Base-by-base conservation (phyloP, 2,888 invertebrate species). In the Physocephala rufipes region DNA sequence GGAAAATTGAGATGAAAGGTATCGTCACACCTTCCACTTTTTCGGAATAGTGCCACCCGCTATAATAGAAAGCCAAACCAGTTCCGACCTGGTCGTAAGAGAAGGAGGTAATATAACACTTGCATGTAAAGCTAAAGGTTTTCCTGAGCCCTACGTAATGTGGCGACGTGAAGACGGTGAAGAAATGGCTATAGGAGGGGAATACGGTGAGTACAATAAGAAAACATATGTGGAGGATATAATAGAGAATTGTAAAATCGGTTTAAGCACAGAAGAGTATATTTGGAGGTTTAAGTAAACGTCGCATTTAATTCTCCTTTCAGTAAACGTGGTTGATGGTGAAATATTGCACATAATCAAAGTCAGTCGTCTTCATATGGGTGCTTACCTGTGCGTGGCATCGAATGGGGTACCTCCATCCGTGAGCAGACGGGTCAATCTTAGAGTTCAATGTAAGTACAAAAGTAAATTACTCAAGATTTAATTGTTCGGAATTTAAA, bases 341-440 rank as follows among this genome's bases (percentile, higher is more conserved):
- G 95, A 95, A 84, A 89, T 93, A 69, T 88, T 96, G 80, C 92
- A 93, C 80, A 92, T 96, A 80, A 91, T 92, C 71, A 95, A 95
- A 89, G 95, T 96, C 77, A 95, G 95, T 79, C 90, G 96, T 62
- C 90, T 95, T 74, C 95, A 95, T 85, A 96, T 96, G 95, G 96
- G 95, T 28, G 93, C 95, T 45, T 96, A 96, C 87, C 88, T 96
- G 74, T 96, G 96, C 87, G 95, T 96, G 77, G 97, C 97, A 16
- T 94, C 94, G 71, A 97, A 97, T 84, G 95, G 95, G 71, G 95
- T 97, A 43, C 95, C 95, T 36, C 96, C 96, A 13, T 94, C 95
- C 64, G 95, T 94, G 81, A 95, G 95, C 87, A 93, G 94, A 85
- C 88, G 93, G 76, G 93, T 95, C 71, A 90, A 92, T 79, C 89